Evolutionary conservation across 2,888 invertebrate species (phyloP), one percentile per base, ranked within the genome.

Genomic region (Amphipoea oculea): DNA sequence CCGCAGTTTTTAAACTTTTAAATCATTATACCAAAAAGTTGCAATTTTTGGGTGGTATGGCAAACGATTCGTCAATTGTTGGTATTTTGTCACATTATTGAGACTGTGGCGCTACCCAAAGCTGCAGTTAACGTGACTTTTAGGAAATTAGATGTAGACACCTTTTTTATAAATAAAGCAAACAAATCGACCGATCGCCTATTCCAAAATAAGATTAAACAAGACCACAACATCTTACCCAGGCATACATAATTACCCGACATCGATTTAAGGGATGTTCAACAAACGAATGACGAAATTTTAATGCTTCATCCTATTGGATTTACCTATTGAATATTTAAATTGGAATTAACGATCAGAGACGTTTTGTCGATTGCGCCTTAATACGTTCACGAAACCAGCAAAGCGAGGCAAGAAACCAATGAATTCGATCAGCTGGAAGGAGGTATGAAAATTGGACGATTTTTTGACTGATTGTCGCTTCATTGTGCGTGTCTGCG

Each of bases 321-420:
- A 29, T 29, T 29, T 29, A 90, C 93, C 94, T 93, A 91, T 92
- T 96, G 94, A 95, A 96, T 96, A 95, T 96, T 95, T 94, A 95
- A 95, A 94, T 93, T 92, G 92, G 93, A 91, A 93, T 94, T 93
- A 91, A 90, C 89, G 87, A 89, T 86, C 83, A 88, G 86, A 88
- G 88, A 89, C 87, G 86, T 87, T 89, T 84, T 88, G 87, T 85
- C 79, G 66, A 86, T 82, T 88, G 81, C 69, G 85, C 72, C 69
- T 86, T 87, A 85, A 81, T 81, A 86, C 83, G 84, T 85, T 84
- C 76, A 79, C 81, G 83, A 81, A 83, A 83, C 83, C 73, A 74
- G 75, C 45, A 86, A 77, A 83, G 78, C 73, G 82, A 81, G 48
- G 68, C 68, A 60, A 72, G 80, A 62, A 81, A 79, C 84, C 81